Percentiles rank a stretch among this genome's conserved stretches.
Evolutionary conservation across 1,140 invertebrate species (phyloP).

Genomic region (Centruroides vittatus): DNA sequence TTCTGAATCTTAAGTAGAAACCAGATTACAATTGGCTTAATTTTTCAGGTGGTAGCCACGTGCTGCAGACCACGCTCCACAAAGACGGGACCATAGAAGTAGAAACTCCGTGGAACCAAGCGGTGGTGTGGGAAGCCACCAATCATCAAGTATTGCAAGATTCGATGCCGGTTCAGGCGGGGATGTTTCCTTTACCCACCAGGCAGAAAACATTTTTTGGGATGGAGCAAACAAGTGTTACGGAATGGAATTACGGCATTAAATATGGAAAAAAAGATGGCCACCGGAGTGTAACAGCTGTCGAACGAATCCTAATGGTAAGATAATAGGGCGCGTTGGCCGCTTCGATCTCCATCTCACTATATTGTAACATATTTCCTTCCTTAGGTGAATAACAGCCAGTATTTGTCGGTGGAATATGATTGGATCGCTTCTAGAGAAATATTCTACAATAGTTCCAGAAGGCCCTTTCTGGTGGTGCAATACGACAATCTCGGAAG

Average conservation of each 20-base stretch:
- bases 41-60: too few species aligned
- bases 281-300: constrained; percentile 13
- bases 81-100: constrained; percentile 32
- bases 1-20: too few species aligned
- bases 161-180: constrained; percentile 73
- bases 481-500: constrained; percentile 79
- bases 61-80: constrained; percentile 27
- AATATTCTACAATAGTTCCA: constrained; percentile 41
- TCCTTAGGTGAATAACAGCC: constrained; percentile 75
- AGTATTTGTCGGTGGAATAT: constrained; percentile 80
- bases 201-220: constrained; percentile 50
- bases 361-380: constrained; percentile 28
- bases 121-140: constrained; percentile 39
- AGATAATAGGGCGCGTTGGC: neutral
- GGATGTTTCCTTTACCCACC: constrained; percentile 77
- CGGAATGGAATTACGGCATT: constrained; percentile 73
- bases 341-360: too few species aligned
- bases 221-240: constrained; percentile 62
- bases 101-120: constrained; percentile 31
- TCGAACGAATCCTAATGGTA: constrained; percentile 19
- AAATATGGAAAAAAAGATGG: constrained; percentile 26
- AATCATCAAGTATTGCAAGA: constrained; percentile 74
- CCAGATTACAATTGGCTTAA: too few species aligned
- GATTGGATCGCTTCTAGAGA: constrained; percentile 77
- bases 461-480: constrained; percentile 49